Conservation (phyloP, 2,888 invertebrate species). For the Drosophila melanosoma region DNA sequence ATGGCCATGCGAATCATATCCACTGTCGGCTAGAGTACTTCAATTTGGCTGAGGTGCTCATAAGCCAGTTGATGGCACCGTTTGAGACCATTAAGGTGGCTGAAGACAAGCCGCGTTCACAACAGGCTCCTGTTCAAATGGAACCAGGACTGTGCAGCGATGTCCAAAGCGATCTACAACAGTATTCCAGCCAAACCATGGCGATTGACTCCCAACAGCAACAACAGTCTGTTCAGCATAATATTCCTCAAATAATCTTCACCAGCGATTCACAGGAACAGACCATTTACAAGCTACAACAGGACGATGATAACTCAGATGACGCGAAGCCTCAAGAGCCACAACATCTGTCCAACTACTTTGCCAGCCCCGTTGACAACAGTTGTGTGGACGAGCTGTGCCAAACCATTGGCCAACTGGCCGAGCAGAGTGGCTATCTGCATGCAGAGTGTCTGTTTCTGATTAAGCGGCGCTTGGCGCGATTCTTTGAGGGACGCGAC, state of each 20-base stretch:
- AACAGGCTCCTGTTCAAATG: conserved; percentile 54
- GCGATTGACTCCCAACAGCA: conserved; percentile 25
- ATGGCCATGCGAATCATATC: conserved; percentile 77
- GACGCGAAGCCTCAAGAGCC: conserved; percentile 51
- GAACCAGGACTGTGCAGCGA: conserved; percentile 42
- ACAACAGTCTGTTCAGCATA: conserved; percentile 15
- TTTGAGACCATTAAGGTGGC: conserved; percentile 80
- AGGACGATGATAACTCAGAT: conserved; percentile 71
- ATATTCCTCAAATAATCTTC: conserved; percentile 34
- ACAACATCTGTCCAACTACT: conserved; percentile 73
- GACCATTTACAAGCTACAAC: conserved; percentile 77
- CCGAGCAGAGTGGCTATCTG: conserved; percentile 81
- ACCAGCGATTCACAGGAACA: conserved; percentile 54
- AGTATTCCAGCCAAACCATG: conserved; percentile 29
- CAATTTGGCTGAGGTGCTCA: conserved; percentile 83
- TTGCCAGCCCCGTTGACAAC: conserved; percentile 78
- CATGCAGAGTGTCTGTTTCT: conserved; percentile 82
- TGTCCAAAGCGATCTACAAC: conserved; percentile 42
- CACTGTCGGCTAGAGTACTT: conserved; percentile 82
- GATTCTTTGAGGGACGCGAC: conserved; percentile 79
- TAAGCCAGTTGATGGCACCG: conserved; percentile 83
- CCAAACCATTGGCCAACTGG: conserved; percentile 81
- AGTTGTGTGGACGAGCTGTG: conserved; percentile 80
- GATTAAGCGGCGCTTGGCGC: conserved; percentile 76
- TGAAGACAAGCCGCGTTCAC: conserved; percentile 17